These are phyloP conservation scores for Drosophila hawaiiensis DNA, from an alignment of 2,888 invertebrate species.

Conservation along the genomic window DNA sequence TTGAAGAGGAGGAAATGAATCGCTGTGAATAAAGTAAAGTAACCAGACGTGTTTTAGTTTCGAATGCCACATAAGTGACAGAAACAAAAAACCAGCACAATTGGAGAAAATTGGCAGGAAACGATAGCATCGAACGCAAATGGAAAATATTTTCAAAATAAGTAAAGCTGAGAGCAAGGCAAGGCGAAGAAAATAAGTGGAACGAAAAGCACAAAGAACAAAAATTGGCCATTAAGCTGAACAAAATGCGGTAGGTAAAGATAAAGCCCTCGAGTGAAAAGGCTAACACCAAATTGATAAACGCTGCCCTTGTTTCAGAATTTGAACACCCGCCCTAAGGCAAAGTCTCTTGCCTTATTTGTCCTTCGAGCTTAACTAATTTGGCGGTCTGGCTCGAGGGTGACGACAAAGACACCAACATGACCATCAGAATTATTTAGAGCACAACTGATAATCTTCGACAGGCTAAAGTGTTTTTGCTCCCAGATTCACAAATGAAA, in stretches of 20 bases:
- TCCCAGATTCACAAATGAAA: constrained; percentile 33
- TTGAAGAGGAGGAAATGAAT: too few relatives aligned
- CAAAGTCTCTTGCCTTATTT: constrained; percentile 8
- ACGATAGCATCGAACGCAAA: constrained; percentile 58
- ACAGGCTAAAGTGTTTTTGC: constrained; percentile 54
- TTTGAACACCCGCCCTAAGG: constrained; percentile 12
- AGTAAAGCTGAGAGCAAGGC: constrained; percentile 27
- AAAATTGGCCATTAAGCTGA: constrained; percentile 70
- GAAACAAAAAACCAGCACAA: constrained; percentile 36
- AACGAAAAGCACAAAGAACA: constrained; percentile 27
- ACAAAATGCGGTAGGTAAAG: constrained; percentile 37
- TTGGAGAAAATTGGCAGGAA: constrained; percentile 51
- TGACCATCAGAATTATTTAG: constrained; percentile 63
- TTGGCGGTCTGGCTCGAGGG: constrained; percentile 43
- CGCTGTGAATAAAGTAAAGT: too few relatives aligned
- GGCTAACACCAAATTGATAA: constrained; percentile 70
- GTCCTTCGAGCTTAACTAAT: constrained; percentile 45
- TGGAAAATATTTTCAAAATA: constrained; percentile 54
- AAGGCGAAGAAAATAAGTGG: constrained; percentile 19
- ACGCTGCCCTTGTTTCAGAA: constrained; percentile 45
- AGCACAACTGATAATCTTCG: constrained; percentile 65
- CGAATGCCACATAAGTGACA: neutral
- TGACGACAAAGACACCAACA: constrained; percentile 27
- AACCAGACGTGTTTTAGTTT: neutral
- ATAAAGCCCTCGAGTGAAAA: constrained; percentile 49